phyloP scores from a whole-genome alignment of 2,113 vertebrate species.

The Thymallus thymallus region DNA sequence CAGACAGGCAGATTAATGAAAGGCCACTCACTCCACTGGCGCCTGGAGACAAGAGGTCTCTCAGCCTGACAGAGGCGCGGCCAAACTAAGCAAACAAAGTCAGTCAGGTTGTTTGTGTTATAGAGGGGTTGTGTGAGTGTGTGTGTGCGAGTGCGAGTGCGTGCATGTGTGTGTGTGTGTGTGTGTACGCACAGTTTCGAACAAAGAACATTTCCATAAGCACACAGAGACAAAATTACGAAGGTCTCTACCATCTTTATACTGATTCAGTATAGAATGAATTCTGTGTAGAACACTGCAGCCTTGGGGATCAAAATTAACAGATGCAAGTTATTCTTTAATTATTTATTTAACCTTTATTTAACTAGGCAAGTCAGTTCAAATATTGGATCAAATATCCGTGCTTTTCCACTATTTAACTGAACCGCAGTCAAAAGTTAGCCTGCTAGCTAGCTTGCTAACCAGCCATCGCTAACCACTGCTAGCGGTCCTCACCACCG shows the following conservation, averaged over 20 bases:
- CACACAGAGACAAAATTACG: background rate
- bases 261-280: too few species aligned
- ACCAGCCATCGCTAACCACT: too few species aligned
- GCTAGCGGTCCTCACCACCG: too few species aligned
- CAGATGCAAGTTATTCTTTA: too few species aligned
- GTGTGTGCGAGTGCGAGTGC: background rate
- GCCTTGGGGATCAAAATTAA: background rate
- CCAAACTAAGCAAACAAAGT: slow-evolving; percentile 45
- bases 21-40: slow-evolving; percentile 55
- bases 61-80: slow-evolving; percentile 47
- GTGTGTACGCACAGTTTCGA: slow-evolving; percentile 9
- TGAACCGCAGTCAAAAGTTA: too few species aligned
- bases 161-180: background rate
- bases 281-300: background rate
- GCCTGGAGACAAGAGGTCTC: slow-evolving; percentile 59
- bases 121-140: slow-evolving; percentile 5
- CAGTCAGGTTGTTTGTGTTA: slow-evolving; percentile 6
- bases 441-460: too few species aligned
- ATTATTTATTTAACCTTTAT: too few species aligned
- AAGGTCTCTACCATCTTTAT: background rate
- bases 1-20: slow-evolving; percentile 70
- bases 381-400: too few species aligned
- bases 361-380: too few species aligned
- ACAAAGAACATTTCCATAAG: background rate
- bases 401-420: too few species aligned